A percentile compares a stretch with the other conserved stretches of the same genome.
Conservation (phyloP, 2,797 vertebrate species). For the Megaceryle alcyon region DNA sequence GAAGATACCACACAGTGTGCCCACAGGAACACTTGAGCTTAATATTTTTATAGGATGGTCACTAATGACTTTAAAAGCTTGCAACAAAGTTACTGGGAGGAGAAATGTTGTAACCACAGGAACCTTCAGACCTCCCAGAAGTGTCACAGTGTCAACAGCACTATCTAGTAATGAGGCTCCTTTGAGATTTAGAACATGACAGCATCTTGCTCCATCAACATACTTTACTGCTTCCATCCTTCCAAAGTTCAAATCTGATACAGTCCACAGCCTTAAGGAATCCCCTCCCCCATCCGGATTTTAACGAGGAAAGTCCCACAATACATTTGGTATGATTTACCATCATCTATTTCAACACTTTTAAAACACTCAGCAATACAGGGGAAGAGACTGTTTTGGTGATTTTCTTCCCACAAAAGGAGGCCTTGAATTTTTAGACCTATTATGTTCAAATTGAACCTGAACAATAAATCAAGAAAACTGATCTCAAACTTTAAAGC, state of each 20-base stretch:
- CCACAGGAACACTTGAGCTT: not conserved
- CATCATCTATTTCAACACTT: not conserved
- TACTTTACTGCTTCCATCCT: not conserved
- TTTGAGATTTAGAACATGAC: not conserved
- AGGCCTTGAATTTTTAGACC: not conserved
- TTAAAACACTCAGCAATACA: not conserved
- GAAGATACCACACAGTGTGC: not conserved
- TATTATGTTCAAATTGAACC: not conserved
- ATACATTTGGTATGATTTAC: not conserved
- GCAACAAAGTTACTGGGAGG: not conserved
- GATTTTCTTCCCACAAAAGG: not conserved
- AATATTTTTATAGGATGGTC: not conserved
- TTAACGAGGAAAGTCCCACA: not conserved
- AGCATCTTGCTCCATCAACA: not conserved
- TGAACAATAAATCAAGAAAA: not conserved
- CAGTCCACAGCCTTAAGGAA: not conserved
- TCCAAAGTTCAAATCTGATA: not conserved
- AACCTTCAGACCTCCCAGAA: constrained; percentile 11
- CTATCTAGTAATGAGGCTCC: not conserved
- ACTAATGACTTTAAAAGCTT: not conserved
- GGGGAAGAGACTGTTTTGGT: not conserved
- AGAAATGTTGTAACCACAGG: not conserved
- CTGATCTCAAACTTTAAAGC: not conserved
- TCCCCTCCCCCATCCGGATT: not conserved
- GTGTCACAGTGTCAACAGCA: not conserved